Base-by-base conservation (phyloP, 2,113 vertebrate genomes). In the Lutjanus erythropterus region DNA sequence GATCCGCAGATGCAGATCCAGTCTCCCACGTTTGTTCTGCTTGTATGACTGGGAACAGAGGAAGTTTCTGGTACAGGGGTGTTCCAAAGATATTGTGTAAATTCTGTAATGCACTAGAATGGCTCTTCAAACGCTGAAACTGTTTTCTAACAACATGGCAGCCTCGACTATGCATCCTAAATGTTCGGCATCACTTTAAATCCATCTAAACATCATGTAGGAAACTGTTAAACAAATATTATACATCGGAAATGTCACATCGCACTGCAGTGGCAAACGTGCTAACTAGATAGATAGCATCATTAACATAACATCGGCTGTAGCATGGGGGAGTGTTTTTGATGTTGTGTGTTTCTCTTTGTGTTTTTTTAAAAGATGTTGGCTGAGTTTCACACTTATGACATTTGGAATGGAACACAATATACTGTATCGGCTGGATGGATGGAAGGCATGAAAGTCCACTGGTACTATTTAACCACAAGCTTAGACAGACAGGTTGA, bases 401-500 rank as follows among this genome's bases (percentile, higher is more conserved):
- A 76, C 42, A n/a, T 71, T 27, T 66, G 35, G 27, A 46, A 72
- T 68, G 37, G 59, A 59, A 50, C 76, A 84, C 58, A 46, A 50
- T n/a, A 33, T 18, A 44, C 11, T 37, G 59, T 9, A 16, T 72
- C 44, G 60, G 60, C 47, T 76, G 55, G 52, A 53, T 65, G 73
- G 69, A 77, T 74, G 35, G 31, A 69, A 66, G 73, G 49, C 53
- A 62, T 68, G 27, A 5, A 52, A 2, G 58, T 55, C 49, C 42
- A 83, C 64, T 35, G 49, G 41, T 58, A 81, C 66, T 53, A 62
- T 44, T 64, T 31, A 44, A 85, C 66, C 59, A 76, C 70, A 66
- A 80, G 79, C 79, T 72, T 76, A 79, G 59, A 75, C 19, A 68
- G 53, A 79, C 64, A 46, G 52, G 68, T 58, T 71, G 25, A 67